phyloP scores from a whole-genome alignment of 2,888 invertebrate genomes.

The Parapristionchus giblindavisi region DNA sequence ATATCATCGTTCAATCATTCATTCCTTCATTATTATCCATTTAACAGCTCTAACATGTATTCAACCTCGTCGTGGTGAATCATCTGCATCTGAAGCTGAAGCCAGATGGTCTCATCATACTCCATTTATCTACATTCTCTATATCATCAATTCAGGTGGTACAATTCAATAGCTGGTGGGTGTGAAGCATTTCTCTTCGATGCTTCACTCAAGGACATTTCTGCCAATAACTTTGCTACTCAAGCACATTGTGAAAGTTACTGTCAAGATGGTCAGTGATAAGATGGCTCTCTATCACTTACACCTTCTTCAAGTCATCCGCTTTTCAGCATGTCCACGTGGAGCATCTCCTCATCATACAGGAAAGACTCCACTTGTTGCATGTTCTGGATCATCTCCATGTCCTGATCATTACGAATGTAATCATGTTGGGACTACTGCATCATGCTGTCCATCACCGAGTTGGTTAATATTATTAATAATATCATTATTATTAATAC shows the following conservation, averaged over 20 bases:
- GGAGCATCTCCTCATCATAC: slow-evolving; percentile 52
- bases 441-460: slow-evolving; percentile 54
- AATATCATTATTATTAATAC: background rate
- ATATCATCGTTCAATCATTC: background rate
- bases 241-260: slow-evolving; percentile 56
- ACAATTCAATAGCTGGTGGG: slow-evolving; percentile 54
- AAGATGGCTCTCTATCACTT: background rate
- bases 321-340: slow-evolving; percentile 53
- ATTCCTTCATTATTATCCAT: too few species aligned
- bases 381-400: slow-evolving; percentile 51
- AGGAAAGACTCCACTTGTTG: slow-evolving; percentile 49
- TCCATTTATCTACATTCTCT: slow-evolving; percentile 22
- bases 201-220: slow-evolving; percentile 48
- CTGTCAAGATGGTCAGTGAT: slow-evolving; percentile 52
- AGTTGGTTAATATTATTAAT: slow-evolving; percentile 41
- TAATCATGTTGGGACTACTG: slow-evolving; percentile 52
- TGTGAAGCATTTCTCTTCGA: slow-evolving; percentile 60
- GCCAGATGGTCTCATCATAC: background rate
- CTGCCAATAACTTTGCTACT: slow-evolving; percentile 58
- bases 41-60: slow-evolving; percentile 56
- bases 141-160: slow-evolving; percentile 43
- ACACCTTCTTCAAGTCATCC: too few species aligned
- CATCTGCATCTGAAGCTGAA: slow-evolving; percentile 42
- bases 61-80: slow-evolving; percentile 57
- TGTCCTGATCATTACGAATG: slow-evolving; percentile 56